phyloP scores from a whole-genome alignment of 1,140 invertebrate species.

The Pararge aegeria region DNA sequence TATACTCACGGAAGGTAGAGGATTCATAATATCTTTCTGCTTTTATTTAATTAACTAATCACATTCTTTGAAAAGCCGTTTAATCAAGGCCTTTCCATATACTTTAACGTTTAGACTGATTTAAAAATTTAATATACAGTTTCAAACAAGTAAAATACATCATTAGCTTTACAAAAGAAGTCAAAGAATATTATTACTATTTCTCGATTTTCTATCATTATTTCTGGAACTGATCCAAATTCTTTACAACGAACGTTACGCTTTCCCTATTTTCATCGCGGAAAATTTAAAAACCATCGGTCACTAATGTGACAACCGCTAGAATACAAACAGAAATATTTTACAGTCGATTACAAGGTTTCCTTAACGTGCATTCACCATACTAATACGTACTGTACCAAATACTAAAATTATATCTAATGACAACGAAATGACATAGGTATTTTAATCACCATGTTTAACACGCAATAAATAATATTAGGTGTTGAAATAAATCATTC shows the following conservation, averaged over 20 bases:
- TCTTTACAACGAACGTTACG: slow-evolving; percentile 70
- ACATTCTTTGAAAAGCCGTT: too few relatives aligned
- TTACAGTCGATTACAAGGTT: slow-evolving; percentile 75
- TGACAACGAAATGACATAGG: not conserved
- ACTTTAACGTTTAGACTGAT: too few relatives aligned
- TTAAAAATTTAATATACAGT: not conserved
- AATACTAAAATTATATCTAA: not conserved
- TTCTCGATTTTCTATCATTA: slow-evolving; percentile 68
- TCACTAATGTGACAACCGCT: slow-evolving; percentile 73
- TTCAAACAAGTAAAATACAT: too few relatives aligned
- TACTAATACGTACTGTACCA: slow-evolving; percentile 5
- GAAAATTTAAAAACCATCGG: slow-evolving; percentile 78
- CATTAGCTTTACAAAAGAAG: slow-evolving; percentile 24
- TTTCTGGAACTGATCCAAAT: slow-evolving; percentile 66
- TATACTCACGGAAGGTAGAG: too few relatives aligned
- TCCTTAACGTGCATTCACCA: slow-evolving; percentile 26
- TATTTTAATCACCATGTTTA: slow-evolving; percentile 5
- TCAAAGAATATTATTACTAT: slow-evolving; percentile 48
- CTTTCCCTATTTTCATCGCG: slow-evolving; percentile 77
- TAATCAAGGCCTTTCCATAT: too few relatives aligned
- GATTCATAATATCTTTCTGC: too few relatives aligned
- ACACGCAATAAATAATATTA: slow-evolving; percentile 1
- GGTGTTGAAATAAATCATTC: slow-evolving; percentile 3
- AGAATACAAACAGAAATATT: slow-evolving; percentile 74
- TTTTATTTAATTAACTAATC: too few relatives aligned